Evolutionary conservation across 1,140 invertebrate species (phyloP).

Genomic region (Zaprionus tsacasi): DNA sequence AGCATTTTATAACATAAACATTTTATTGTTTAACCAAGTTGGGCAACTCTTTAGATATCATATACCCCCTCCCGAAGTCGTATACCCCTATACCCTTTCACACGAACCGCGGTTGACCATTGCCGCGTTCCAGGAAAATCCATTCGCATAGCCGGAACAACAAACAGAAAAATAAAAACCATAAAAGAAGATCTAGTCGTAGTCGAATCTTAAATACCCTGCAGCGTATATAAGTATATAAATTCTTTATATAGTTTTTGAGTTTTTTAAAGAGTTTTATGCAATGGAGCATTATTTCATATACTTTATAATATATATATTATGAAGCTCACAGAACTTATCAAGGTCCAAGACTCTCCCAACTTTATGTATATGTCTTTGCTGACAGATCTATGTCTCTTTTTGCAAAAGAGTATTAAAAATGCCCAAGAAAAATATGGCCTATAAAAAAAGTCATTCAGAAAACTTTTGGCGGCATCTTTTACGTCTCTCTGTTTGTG

Average conservation of each 20-base stretch:
- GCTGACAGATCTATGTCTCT: too few relatives aligned
- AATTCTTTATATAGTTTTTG: too few relatives aligned
- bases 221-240: background rate
- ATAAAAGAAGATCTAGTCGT: background rate
- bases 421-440: constrained; percentile 31
- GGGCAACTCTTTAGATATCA: constrained; percentile 6
- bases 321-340: too few relatives aligned
- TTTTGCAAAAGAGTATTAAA: background rate
- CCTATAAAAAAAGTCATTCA: constrained; percentile 41
- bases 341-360: too few relatives aligned
- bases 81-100: background rate
- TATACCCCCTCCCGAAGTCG: background rate
- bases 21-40: constrained; percentile 12
- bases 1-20: constrained; percentile 17
- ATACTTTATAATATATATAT: too few relatives aligned
- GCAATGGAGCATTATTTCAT: too few relatives aligned
- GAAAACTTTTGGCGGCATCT: constrained; percentile 30
- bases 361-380: too few relatives aligned
- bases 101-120: background rate
- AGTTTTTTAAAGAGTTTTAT: too few relatives aligned
- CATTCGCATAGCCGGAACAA: background rate
- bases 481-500: background rate
- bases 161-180: background rate
- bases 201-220: background rate
- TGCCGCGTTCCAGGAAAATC: constrained; percentile 17